These are phyloP conservation scores for Colostygia pectinataria DNA, from an alignment of 2,888 invertebrate genomes.

Conservation along the genomic window DNA sequence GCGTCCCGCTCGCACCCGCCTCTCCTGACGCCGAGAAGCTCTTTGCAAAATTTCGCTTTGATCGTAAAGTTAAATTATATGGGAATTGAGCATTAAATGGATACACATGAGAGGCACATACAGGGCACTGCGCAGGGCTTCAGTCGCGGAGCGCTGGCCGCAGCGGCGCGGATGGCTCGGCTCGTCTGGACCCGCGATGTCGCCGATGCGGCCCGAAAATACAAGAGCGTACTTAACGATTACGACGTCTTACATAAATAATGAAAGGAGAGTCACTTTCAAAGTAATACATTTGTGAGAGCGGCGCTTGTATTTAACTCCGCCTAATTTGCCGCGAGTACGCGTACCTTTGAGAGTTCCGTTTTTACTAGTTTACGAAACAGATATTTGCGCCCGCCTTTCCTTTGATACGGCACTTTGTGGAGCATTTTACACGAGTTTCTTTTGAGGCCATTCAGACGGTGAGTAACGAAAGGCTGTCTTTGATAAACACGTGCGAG, in stretches of 20 bases:
- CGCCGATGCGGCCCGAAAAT: constrained; percentile 54
- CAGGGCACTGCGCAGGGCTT: constrained; percentile 19
- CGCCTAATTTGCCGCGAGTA: constrained; percentile 81
- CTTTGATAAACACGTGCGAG: constrained; percentile 84
- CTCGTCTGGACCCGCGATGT: constrained; percentile 28
- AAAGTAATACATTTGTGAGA: constrained; percentile 75
- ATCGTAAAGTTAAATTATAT: constrained; percentile 84
- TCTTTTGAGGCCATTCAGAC: constrained; percentile 84
- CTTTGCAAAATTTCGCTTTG: constrained; percentile 83
- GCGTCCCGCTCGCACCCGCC: constrained; percentile 75
- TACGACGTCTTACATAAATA: constrained; percentile 77
- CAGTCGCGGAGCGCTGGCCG: constrained; percentile 13
- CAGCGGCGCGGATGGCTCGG: constrained; percentile 21
- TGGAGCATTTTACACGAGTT: constrained; percentile 83
- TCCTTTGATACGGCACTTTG: constrained; percentile 83
- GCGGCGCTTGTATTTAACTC: constrained; percentile 80
- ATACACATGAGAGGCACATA: constrained; percentile 70
- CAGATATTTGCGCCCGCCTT: constrained; percentile 83
- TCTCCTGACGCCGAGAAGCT: constrained; percentile 74
- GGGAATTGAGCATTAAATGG: constrained; percentile 83
- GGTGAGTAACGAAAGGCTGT: constrained; percentile 83
- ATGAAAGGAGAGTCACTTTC: constrained; percentile 75
- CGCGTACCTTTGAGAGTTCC: constrained; percentile 80
- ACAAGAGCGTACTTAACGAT: constrained; percentile 68
- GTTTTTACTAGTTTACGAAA: constrained; percentile 83